These are phyloP conservation scores for Halisarca cf. caerulea DNA, from an alignment of 37 sponge, comb jelly and placozoan species.

Conservation along the genomic window DNA sequence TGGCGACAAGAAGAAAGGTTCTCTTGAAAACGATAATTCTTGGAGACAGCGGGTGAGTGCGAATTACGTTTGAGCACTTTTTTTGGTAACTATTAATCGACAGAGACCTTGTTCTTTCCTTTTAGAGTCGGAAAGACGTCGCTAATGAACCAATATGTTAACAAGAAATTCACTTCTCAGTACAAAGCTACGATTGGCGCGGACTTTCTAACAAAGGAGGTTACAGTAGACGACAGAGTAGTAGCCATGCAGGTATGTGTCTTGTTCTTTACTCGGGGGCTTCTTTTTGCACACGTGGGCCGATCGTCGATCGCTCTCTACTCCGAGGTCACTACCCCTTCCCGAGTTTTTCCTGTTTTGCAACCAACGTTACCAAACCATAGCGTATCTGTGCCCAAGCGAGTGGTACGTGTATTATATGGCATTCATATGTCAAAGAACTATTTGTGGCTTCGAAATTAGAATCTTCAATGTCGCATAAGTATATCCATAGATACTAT, in stretches of 20 bases:
- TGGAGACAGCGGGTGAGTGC: slow-evolving; percentile 96
- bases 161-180: slow-evolving; percentile 69
- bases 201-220: slow-evolving; percentile 72
- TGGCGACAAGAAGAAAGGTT: slow-evolving; percentile 99
- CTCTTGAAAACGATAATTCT: slow-evolving; percentile 98
- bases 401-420: too few species aligned
- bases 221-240: slow-evolving; percentile 59
- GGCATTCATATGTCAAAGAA: too few species aligned
- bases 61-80: neutral
- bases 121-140: slow-evolving; percentile 70
- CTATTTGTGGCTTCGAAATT: too few species aligned
- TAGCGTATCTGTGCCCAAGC: too few species aligned
- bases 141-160: slow-evolving; percentile 75
- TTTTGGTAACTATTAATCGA: neutral
- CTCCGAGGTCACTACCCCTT: too few species aligned
- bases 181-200: slow-evolving; percentile 78
- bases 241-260: slow-evolving; percentile 59
- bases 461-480: too few species aligned
- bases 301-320: too few species aligned
- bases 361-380: too few species aligned
- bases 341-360: too few species aligned
- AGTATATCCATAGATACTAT: too few species aligned
- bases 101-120: neutral
- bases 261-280: neutral
- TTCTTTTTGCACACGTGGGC: neutral